phyloP scores from a whole-genome alignment of 2,797 vertebrate species.

The Nannoperca australis region DNA sequence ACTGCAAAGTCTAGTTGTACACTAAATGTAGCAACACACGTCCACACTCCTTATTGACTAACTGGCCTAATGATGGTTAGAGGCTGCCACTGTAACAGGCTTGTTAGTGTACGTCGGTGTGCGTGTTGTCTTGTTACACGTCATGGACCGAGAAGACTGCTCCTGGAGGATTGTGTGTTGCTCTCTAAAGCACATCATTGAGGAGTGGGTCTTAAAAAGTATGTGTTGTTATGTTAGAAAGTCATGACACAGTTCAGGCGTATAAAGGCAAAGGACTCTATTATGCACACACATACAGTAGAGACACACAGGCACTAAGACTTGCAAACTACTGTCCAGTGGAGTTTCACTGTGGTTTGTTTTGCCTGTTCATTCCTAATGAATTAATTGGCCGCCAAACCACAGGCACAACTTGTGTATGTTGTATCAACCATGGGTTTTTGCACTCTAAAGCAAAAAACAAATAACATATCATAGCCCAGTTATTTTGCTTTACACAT shows the following conservation, averaged over 20 bases:
- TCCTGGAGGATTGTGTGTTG: slow-evolving; percentile 35
- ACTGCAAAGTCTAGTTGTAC: background rate
- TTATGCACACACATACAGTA: slow-evolving; percentile 25
- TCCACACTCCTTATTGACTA: background rate
- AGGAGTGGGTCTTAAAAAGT: slow-evolving; percentile 47
- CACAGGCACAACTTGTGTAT: slow-evolving; percentile 5
- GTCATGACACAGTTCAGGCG: slow-evolving; percentile 29
- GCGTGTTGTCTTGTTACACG: slow-evolving; percentile 12
- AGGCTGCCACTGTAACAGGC: background rate
- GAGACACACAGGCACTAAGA: slow-evolving; percentile 19
- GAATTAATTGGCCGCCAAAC: slow-evolving; percentile 43
- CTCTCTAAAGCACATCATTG: slow-evolving; percentile 24
- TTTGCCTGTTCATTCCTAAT: slow-evolving; percentile 12
- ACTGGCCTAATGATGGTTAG: background rate
- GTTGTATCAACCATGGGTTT: slow-evolving; percentile 1
- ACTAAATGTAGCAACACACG: background rate
- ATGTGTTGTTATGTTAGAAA: slow-evolving; percentile 51
- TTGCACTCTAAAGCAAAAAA: background rate
- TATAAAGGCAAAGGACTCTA: slow-evolving; percentile 31
- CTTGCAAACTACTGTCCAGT: slow-evolving; percentile 31
- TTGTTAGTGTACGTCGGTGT: background rate
- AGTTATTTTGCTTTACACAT: slow-evolving; percentile 1
- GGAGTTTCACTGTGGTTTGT: slow-evolving; percentile 25
- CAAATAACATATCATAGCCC: background rate
- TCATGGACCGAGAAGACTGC: slow-evolving; percentile 8